Conservation (phyloP, 2,888 invertebrate species). For the Oscheius sp. region DNA sequence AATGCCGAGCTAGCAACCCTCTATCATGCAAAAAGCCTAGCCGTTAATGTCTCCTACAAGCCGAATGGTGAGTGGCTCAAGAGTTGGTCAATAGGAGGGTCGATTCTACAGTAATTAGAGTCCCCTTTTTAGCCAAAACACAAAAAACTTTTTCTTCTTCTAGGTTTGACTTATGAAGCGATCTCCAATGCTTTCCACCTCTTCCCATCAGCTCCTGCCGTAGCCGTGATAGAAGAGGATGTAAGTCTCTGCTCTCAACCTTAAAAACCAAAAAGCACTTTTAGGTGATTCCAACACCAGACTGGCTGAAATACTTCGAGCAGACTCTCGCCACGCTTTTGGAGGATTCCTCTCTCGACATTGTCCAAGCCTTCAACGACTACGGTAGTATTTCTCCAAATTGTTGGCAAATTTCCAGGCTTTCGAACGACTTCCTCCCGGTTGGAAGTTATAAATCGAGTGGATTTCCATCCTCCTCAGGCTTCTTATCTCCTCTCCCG, state of each 20-base stretch:
- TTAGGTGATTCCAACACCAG: constrained; percentile 37
- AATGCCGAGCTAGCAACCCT: constrained; percentile 71
- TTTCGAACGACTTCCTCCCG: constrained; percentile 39
- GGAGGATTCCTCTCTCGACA: constrained; percentile 33
- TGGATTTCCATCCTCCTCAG: constrained; percentile 38
- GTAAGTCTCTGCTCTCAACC: constrained; percentile 4
- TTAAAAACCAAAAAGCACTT: neutral
- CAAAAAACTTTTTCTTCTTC: constrained; percentile 17
- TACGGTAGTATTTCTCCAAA: constrained; percentile 37
- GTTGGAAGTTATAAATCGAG: constrained; percentile 41
- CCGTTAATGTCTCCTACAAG: constrained; percentile 68
- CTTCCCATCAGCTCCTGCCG: constrained; percentile 46
- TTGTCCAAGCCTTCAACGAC: constrained; percentile 50
- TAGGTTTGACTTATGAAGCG: constrained; percentile 39
- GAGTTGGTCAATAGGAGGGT: too few species aligned
- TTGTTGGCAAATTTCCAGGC: constrained; percentile 26
- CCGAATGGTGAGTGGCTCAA: constrained; percentile 63
- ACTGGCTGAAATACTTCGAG: constrained; percentile 49
- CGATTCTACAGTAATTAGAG: too few species aligned
- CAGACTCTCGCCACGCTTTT: constrained; percentile 36
- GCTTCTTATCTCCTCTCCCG: constrained; percentile 50
- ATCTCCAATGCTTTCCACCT: constrained; percentile 44
- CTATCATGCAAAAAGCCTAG: constrained; percentile 70
- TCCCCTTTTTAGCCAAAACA: too few species aligned
- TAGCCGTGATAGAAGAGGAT: constrained; percentile 54